Base-by-base conservation (phyloP, 2,797 vertebrate species). In the Sparus aurata region DNA sequence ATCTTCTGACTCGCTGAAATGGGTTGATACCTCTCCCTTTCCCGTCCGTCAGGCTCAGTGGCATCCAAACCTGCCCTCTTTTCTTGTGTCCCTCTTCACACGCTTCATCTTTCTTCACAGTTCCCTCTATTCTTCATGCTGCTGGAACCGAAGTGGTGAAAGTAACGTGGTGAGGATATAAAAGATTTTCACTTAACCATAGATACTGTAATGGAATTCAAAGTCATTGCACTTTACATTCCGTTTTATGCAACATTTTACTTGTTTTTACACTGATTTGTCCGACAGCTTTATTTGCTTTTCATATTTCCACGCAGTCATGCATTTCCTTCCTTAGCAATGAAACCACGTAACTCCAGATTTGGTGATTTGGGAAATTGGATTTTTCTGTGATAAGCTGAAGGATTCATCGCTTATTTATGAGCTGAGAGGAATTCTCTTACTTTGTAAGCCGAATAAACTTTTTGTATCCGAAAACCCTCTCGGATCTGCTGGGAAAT, bases 1-100 rank as follows among this genome's bases (percentile, higher is more conserved):
- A 78, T 87, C 78, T 16, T 71, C 64, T 73, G 83, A 78, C 75
- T 88, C 74, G 62, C 76, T 69, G 78, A 80, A 83, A 78, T 58
- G 25, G 38, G 25, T 46, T 49, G 70, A 69, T 66, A 57, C 72
- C 65, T 58, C 75, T 80, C 46, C 57, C 73, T 7, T 34, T 70
- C 52, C 76, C 59, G 79, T 82, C 80, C 70, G 49, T 85, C 85
- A 80, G 60, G 59, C 82, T 83, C 45, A 57, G 54, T 61, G 79
- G 68, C 78, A 72, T 73, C 74, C 70, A 49, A 43, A 65, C 18
- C 23, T 63, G 68, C 62, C 54, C 52, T 46, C 57, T n/a, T 58
- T 66, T 59, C 58, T 57, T 50, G 23, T 23, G 78, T 55, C 15
- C 46, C 9, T 75, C 41, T 64, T 72, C 10, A 71, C 75, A 50